A percentile compares a stretch with the other conserved stretches of the same genome.
These are phyloP conservation scores for Adelges cooleyi DNA, from an alignment of 1,140 invertebrate species.

Conservation along the genomic window DNA sequence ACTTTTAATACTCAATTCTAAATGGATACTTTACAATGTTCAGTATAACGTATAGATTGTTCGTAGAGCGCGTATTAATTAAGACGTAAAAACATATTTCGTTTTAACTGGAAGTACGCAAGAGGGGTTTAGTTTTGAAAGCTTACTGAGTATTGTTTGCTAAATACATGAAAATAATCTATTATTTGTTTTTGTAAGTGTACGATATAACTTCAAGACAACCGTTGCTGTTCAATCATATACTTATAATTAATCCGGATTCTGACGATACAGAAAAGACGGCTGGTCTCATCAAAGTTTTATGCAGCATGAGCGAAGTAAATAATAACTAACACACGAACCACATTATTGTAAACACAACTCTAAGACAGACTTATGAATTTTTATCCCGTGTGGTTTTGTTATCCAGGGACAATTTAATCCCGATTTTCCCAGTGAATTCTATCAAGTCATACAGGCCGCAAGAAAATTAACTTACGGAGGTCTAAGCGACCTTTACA, in stretches of 20 bases:
- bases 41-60: too few species aligned
- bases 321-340: neutral
- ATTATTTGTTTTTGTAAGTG: neutral
- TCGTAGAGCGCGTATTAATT: too few species aligned
- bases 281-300: neutral
- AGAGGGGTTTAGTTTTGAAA: too few species aligned
- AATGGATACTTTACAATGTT: too few species aligned
- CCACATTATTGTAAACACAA: too few species aligned
- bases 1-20: too few species aligned
- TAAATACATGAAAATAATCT: too few species aligned
- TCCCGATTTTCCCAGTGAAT: slow-evolving; percentile 49
- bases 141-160: too few species aligned
- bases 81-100: too few species aligned
- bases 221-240: slow-evolving; percentile 5
- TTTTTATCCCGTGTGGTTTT: neutral
- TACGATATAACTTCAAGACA: slow-evolving; percentile 18
- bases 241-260: slow-evolving; percentile 10
- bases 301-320: slow-evolving; percentile 13
- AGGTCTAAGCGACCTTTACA: slow-evolving; percentile 44
- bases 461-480: slow-evolving; percentile 46
- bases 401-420: slow-evolving; percentile 42
- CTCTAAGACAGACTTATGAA: neutral
- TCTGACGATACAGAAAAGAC: neutral
- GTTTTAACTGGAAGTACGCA: too few species aligned
- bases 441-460: slow-evolving; percentile 50